Evolutionary conservation across 2,888 invertebrate species (phyloP), one percentile per base, ranked within the genome.

Genomic region (Drosophila prolongata): DNA sequence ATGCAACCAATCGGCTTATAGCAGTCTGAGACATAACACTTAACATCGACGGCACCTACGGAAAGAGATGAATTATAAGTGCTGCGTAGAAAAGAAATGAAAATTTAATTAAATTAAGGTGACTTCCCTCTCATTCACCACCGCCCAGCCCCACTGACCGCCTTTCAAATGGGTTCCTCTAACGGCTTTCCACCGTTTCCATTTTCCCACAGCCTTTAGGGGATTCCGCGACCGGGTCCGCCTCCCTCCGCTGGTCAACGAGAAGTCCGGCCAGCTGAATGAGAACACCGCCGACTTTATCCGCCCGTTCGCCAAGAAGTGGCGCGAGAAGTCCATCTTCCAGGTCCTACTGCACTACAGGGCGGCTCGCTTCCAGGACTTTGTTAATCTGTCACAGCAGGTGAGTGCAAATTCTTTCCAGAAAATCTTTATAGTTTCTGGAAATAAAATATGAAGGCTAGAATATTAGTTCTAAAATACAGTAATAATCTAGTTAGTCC

Each of bases 371-470:
- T 95, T 96, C 90, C 96, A 96, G 91, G 97, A 97, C 90, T 93
- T 97, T 64, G 96, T 97, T 68, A 96, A 97, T 92, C 95, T 97
- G 89, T 96, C 96, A 35, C 97, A 98, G 90, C 97, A 98, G 95
- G 97, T 97, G 13, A n/a, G 2, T n/a, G 2, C n/a, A n/a, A n/a
- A n/a, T n/a, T n/a, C n/a, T n/a, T n/a, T 42, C 6, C 2, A 10
- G 14, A 24, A 24, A 24, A 24, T 24, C 24, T 24, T 0, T 24
- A 24, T 24, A 0, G 4, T 4, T 4, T 4, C 24, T 24, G 4
- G 24, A 24, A 24, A 24, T 24, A 24, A 24, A 4, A 24, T 24
- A 24, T 24, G 4, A 24, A 24, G 0, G 24, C 4, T 24, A 3
- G 0, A 24, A 24, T 24, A 24, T 24, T 0, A 24, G 24, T 24